phyloP scores from a whole-genome alignment of 2,797 vertebrate species.

The Delichon dasypus region DNA sequence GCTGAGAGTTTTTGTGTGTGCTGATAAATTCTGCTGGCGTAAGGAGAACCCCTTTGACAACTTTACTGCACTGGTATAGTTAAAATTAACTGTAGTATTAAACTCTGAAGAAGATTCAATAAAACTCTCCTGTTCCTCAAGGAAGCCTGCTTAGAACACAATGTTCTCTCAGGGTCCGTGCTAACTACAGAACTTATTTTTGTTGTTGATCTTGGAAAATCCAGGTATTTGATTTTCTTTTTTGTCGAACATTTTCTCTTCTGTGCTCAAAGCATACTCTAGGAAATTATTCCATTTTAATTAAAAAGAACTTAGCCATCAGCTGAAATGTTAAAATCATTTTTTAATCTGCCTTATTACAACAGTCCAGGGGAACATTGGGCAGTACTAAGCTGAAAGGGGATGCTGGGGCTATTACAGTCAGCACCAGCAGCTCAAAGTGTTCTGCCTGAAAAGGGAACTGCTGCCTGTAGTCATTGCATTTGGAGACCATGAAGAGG shows the following conservation, averaged over 20 bases:
- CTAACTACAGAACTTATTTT: neutral
- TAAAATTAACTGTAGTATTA: constrained; percentile 41
- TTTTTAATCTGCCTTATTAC: neutral
- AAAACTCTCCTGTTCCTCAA: neutral
- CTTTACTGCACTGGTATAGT: neutral
- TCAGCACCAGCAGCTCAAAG: neutral
- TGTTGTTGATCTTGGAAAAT: neutral
- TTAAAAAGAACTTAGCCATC: neutral
- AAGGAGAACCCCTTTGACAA: constrained; percentile 5
- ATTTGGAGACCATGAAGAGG: neutral
- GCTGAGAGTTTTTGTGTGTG: neutral
- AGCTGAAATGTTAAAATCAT: neutral
- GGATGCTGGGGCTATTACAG: neutral
- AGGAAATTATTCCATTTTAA: constrained; percentile 7
- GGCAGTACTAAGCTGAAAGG: neutral
- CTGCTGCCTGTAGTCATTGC: neutral
- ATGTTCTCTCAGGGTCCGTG: neutral
- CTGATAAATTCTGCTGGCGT: neutral
- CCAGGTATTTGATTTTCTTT: neutral
- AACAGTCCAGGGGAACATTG: neutral
- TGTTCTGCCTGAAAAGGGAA: neutral
- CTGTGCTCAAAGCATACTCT: neutral
- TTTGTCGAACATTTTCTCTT: neutral
- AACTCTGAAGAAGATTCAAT: constrained; percentile 14
- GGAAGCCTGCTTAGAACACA: neutral